These are phyloP conservation scores for Thinocorus orbignyianus DNA, from an alignment of 2,113 vertebrate genomes.

Conservation along the genomic window DNA sequence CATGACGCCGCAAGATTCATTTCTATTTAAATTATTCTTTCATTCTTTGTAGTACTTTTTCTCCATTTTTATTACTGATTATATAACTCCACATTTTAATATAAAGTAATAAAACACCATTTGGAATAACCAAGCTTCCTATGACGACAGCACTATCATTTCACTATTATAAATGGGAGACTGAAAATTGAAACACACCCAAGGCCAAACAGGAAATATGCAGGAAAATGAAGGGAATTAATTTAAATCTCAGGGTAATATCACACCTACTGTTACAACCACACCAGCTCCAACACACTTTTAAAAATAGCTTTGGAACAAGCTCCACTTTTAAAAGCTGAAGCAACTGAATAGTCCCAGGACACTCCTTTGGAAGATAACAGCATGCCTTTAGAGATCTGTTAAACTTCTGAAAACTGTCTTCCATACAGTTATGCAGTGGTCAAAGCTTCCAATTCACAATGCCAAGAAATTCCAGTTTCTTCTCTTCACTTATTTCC, in stretches of 20 bases:
- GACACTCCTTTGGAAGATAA: not conserved
- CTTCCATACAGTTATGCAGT: not conserved
- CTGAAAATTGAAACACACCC: not conserved
- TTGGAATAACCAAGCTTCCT: not conserved
- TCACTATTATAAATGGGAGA: not conserved
- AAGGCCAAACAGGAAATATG: not conserved
- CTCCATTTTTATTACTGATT: not conserved
- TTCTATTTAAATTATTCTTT: not conserved
- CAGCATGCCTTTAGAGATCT: not conserved
- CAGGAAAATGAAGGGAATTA: not conserved
- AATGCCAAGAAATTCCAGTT: not conserved
- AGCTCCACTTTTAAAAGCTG: not conserved
- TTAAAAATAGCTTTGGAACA: not conserved
- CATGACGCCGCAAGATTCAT: not conserved
- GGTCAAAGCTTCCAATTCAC: not conserved
- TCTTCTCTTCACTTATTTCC: not conserved
- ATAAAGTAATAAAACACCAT: not conserved
- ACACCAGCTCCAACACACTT: not conserved
- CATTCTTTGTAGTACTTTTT: not conserved
- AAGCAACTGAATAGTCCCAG: not conserved
- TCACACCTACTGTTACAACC: not conserved
- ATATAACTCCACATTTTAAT: not conserved
- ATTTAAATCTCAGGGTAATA: not conserved
- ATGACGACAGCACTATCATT: not conserved
- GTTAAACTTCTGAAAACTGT: not conserved